A percentile compares a stretch with the other conserved stretches of the same genome.
These are phyloP conservation scores for Siphamia tubifer DNA, from an alignment of 2,113 vertebrate species.

Conservation along the genomic window DNA sequence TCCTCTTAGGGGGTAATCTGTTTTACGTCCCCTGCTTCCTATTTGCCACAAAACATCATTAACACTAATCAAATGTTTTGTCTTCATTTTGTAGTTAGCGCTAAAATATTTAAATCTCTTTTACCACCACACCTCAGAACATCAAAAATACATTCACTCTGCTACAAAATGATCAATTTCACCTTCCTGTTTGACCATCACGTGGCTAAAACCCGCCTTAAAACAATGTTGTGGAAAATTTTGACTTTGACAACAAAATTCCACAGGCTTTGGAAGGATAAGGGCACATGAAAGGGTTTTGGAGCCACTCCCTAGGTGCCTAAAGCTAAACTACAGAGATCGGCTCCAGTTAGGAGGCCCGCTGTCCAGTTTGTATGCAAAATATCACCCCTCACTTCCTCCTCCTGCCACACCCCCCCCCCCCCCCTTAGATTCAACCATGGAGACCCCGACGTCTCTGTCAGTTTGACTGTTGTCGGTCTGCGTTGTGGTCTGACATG, in stretches of 20 bases:
- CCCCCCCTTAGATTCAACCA: neutral
- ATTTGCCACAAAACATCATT: conserved; percentile 28
- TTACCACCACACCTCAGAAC: neutral
- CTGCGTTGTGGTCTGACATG: conserved; percentile 41
- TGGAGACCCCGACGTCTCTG: conserved; percentile 32
- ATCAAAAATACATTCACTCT: neutral
- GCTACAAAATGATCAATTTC: neutral
- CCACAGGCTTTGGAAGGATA: conserved; percentile 45
- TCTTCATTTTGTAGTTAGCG: neutral
- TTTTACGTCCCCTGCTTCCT: conserved; percentile 18
- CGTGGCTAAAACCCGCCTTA: neutral
- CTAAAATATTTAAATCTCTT: neutral
- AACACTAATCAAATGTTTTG: conserved; percentile 36
- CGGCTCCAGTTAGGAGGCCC: neutral
- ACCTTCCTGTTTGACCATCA: neutral
- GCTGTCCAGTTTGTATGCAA: conserved; percentile 50
- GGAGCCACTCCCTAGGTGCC: conserved; percentile 30
- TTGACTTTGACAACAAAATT: conserved; percentile 48
- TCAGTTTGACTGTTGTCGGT: conserved; percentile 38
- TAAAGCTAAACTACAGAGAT: conserved; percentile 34
- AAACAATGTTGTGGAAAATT: conserved; percentile 13
- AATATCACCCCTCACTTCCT: conserved; percentile 14
- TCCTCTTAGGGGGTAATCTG: too few relatives aligned
- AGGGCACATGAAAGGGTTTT: conserved; percentile 5
- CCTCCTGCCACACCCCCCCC: neutral